Percentiles rank a stretch among this genome's conserved stretches.
phyloP scores from a whole-genome alignment of 1,140 invertebrate genomes.

The Probaryconus sp. region DNA sequence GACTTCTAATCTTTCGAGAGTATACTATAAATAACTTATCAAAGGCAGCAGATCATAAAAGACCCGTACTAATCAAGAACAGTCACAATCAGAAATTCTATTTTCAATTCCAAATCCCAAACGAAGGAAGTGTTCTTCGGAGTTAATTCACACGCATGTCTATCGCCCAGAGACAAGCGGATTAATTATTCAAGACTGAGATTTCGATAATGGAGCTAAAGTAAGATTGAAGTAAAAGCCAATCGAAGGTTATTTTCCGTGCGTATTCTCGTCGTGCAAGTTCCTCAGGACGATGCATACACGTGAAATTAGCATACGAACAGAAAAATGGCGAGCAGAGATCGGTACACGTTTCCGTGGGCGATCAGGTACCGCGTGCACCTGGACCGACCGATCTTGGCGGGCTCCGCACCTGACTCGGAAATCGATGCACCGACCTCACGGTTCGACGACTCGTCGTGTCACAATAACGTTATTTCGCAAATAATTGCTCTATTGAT shows the following conservation, averaged over 20 bases:
- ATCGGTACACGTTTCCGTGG: slow-evolving; percentile 67
- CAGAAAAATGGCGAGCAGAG: slow-evolving; percentile 57
- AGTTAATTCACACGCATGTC: slow-evolving; percentile 52
- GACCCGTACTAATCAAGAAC: no score
- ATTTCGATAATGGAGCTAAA: slow-evolving; percentile 62
- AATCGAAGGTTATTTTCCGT: slow-evolving; percentile 48
- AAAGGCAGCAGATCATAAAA: no score
- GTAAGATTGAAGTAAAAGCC: slow-evolving; percentile 57
- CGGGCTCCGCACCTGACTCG: slow-evolving; percentile 59
- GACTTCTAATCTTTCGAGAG: no score
- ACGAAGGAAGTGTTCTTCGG: slow-evolving; percentile 22
- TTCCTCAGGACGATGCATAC: slow-evolving; percentile 60
- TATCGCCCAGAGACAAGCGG: slow-evolving; percentile 44
- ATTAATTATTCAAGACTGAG: slow-evolving; percentile 61
- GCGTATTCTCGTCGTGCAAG: slow-evolving; percentile 56
- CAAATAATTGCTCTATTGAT: slow-evolving; percentile 18
- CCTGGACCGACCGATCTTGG: slow-evolving; percentile 59
- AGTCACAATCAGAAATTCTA: no score
- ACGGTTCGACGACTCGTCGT: slow-evolving; percentile 51
- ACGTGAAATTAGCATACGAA: slow-evolving; percentile 67
- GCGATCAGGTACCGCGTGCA: slow-evolving; percentile 64
- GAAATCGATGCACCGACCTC: slow-evolving; percentile 57
- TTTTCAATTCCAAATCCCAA: slow-evolving; percentile 9
- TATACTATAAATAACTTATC: no score
- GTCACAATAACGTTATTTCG: slow-evolving; percentile 19